phyloP scores from a whole-genome alignment of 2,797 vertebrate genomes.

The Sardinella longiceps region DNA sequence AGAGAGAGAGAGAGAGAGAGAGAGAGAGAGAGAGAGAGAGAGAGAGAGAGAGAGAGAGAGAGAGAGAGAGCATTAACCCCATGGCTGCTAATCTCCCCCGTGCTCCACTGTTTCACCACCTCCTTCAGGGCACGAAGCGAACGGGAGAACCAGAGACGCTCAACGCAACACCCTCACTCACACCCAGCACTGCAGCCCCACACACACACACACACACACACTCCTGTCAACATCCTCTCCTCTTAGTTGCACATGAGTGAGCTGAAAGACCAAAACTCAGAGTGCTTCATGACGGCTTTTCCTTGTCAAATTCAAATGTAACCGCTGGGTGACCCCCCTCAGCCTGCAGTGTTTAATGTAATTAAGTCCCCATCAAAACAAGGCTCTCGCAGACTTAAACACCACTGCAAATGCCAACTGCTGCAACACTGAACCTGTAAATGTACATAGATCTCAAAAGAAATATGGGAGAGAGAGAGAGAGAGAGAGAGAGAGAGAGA shows the following conservation, averaged over 20 bases:
- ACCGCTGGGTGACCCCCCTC: neutral
- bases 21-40: neutral
- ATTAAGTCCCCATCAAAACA: neutral
- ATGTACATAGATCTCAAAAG: neutral
- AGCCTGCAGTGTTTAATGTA: neutral
- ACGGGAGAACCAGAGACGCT: neutral
- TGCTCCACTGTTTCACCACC: neutral
- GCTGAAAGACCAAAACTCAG: neutral
- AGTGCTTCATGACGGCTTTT: neutral
- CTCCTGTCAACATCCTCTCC: neutral
- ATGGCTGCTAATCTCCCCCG: neutral
- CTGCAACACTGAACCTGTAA: neutral
- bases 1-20: neutral
- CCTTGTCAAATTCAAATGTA: conserved; percentile 12
- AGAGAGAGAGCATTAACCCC: neutral
- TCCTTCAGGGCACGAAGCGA: conserved; percentile 2
- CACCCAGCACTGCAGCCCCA: neutral
- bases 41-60: neutral
- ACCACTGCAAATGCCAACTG: neutral
- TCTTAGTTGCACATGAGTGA: neutral
- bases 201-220: conserved; percentile 5
- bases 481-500: too few relatives aligned
- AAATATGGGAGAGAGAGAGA: neutral
- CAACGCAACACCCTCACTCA: neutral
- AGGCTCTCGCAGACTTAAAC: neutral